Percentiles rank a stretch among this genome's conserved stretches.
These are phyloP conservation scores for Pluvianellus socialis DNA, from an alignment of 2,113 vertebrate genomes.

Conservation along the genomic window DNA sequence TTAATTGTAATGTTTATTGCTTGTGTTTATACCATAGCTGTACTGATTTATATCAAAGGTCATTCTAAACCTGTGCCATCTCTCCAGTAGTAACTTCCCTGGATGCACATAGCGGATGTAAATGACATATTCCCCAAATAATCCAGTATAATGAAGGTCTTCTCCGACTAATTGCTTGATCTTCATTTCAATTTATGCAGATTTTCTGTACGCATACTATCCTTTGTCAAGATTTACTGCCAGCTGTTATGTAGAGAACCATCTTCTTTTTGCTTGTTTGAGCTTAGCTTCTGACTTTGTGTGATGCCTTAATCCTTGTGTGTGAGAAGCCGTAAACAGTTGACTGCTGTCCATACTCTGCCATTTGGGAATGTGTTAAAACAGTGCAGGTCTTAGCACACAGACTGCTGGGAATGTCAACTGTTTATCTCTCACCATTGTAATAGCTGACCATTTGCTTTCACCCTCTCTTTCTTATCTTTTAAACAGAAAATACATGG, in stretches of 20 bases:
- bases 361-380: neutral
- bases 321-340: neutral
- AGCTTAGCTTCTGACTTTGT: neutral
- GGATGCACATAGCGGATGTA: neutral
- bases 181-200: neutral
- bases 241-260: neutral
- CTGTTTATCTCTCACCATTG: neutral
- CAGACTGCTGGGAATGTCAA: neutral
- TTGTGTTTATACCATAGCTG: neutral
- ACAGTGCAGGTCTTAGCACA: neutral
- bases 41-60: neutral
- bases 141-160: neutral
- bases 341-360: neutral
- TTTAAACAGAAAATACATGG: neutral
- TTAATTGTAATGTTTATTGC: neutral
- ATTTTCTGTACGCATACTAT: neutral
- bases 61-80: neutral
- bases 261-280: neutral
- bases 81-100: neutral
- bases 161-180: neutral
- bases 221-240: neutral
- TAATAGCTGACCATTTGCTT: neutral
- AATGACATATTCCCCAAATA: neutral
- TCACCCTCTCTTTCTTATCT: neutral
- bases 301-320: neutral